Evolutionary conservation across 1,140 invertebrate genomes (phyloP).

Genomic region (Gerris buenoi): DNA sequence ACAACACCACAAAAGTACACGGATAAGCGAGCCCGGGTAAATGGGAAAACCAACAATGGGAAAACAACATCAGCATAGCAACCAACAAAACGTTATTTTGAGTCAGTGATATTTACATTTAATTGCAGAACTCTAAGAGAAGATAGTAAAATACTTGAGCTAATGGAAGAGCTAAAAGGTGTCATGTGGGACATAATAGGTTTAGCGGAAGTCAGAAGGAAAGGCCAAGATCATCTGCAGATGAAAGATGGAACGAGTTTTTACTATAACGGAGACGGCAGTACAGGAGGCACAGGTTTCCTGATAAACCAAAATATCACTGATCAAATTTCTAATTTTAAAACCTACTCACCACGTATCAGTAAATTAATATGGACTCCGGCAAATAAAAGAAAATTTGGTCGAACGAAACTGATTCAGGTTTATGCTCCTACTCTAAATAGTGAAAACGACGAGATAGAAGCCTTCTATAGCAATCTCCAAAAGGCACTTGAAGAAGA

Average conservation of each 20-base stretch:
- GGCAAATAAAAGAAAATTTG: background rate
- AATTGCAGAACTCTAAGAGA: background rate
- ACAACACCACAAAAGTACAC: no score
- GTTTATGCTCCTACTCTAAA: slow-evolving; percentile 12
- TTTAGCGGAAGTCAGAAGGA: background rate
- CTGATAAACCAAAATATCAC: background rate
- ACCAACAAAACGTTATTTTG: no score
- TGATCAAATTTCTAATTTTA: background rate
- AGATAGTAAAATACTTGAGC: background rate
- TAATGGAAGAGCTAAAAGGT: background rate
- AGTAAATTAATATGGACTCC: background rate
- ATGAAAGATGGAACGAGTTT: background rate
- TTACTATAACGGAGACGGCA: background rate
- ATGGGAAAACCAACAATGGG: no score
- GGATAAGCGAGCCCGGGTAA: no score
- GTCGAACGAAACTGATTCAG: slow-evolving; percentile 9
- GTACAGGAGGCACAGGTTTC: background rate
- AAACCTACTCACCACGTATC: background rate
- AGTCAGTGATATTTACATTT: background rate
- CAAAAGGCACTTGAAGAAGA: slow-evolving; percentile 5
- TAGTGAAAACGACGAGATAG: slow-evolving; percentile 7
- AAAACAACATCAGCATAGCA: no score
- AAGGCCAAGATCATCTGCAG: background rate
- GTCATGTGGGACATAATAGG: background rate
- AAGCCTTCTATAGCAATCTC: slow-evolving; percentile 11